phyloP scores from a whole-genome alignment of 2,797 vertebrate genomes.

The Hypotaenidia philippensis region DNA sequence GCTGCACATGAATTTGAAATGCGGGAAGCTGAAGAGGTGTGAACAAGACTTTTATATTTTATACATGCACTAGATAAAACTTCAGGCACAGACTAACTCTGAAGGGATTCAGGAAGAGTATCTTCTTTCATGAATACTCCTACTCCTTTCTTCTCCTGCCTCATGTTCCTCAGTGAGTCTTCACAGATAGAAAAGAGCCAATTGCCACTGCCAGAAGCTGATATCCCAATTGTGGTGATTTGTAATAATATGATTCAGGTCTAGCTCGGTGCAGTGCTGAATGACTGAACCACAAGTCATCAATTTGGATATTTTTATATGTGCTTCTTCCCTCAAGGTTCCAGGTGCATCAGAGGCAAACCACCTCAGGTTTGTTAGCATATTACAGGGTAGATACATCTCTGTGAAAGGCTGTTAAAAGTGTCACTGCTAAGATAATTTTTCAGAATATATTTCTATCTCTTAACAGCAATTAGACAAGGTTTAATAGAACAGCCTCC shows the following conservation, averaged over 20 bases:
- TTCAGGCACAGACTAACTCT: neutral
- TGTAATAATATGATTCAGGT: neutral
- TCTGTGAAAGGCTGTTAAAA: neutral
- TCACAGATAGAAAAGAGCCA: neutral
- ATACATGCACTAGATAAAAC: neutral
- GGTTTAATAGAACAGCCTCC: neutral
- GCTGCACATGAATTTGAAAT: neutral
- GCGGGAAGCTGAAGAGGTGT: neutral
- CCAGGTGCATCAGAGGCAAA: neutral
- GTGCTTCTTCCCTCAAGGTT: neutral
- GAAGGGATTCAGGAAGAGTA: neutral
- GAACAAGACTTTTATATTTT: neutral
- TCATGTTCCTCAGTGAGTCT: neutral
- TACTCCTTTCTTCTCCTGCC: neutral
- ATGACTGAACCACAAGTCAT: neutral
- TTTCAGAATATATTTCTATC: neutral
- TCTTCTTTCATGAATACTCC: neutral
- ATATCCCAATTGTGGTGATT: neutral
- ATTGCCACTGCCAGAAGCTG: neutral
- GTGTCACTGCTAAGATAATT: neutral
- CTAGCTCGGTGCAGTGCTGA: neutral
- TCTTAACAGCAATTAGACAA: accelerated
- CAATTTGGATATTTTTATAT: neutral
- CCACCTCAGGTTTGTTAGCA: neutral
- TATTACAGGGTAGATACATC: neutral